Evolutionary conservation across 2,888 invertebrate species (phyloP), one percentile per base, ranked within the genome.

Genomic region (Lapara coniferarum): DNA sequence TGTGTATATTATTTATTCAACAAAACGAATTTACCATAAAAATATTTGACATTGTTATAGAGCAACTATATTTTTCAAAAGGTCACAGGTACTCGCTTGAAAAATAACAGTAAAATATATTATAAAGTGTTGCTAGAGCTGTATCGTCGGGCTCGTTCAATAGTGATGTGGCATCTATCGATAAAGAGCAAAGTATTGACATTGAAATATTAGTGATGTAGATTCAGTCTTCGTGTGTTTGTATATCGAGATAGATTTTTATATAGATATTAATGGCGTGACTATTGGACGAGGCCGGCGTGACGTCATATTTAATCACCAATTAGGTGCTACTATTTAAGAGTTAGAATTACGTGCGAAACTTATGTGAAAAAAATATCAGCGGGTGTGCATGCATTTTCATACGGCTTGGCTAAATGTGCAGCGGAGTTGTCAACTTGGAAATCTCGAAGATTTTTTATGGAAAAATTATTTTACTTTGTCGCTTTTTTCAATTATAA

Each of bases 291-390:
- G 63, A 46, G 49, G 12, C 46, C 19, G 63, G 49, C 10, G 63
- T 49, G 19, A 63, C 19, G 63, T 46, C 49, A 63, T 66, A 69
- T 56, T 73, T 72, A 68, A 75, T 84, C 90, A 91, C 90, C 91
- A 88, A 73, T 88, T 86, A 89, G 92, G 92, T 92, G 92, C 92
- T 92, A 91, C 83, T 87, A 87, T 80, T 85, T 90, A 90, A 89
- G 86, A 67, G 58, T 58, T 70, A 66, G 66, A 51, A 37, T 70
- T 66, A 70, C 53, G 63, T 63, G 56, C 19, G 53, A 52, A 69
- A 55, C 25, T 56, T 66, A 58, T 59, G 58, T 57, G 49, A 25
- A 55, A 59, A 55, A 68, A 59, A 53, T 56, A 59, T 66, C 51
- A 30, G 44, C 51, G 76, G 73, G 74, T 77, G 74, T 74, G 71